Percentiles rank a stretch among this genome's conserved stretches.
phyloP scores from a whole-genome alignment of 2,888 invertebrate genomes.

The Epinotia brunnichana region DNA sequence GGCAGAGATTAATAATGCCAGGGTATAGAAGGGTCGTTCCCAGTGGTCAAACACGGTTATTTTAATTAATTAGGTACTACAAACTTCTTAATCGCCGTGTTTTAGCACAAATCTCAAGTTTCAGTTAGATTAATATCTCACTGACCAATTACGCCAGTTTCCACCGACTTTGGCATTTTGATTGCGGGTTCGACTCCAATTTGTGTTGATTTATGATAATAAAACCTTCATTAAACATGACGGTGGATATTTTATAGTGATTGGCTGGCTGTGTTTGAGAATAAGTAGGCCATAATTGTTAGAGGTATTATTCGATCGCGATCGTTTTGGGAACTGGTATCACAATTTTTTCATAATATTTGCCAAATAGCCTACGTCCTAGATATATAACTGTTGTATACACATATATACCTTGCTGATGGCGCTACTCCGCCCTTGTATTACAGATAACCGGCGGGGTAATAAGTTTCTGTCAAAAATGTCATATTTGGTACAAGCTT shows the following conservation, averaged over 20 bases:
- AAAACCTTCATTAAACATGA: conserved; percentile 44
- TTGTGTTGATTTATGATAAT: conserved; percentile 53
- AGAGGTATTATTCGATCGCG: neutral
- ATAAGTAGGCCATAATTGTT: conserved; percentile 11
- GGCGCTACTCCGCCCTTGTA: no score
- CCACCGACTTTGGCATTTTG: conserved; percentile 47
- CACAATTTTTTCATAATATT: neutral
- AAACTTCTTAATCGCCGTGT: conserved; percentile 9
- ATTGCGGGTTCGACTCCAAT: conserved; percentile 50
- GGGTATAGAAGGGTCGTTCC: neutral
- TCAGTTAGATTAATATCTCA: conserved; percentile 17
- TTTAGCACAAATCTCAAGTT: conserved; percentile 10
- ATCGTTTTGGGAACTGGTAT: no score
- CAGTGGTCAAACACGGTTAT: neutral
- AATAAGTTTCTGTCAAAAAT: no score
- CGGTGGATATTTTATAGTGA: conserved; percentile 35
- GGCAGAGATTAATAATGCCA: neutral
- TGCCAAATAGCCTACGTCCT: no score
- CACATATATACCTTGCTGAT: no score
- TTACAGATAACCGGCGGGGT: no score
- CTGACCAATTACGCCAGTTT: conserved; percentile 36
- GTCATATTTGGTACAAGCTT: no score
- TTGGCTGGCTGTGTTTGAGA: conserved; percentile 15
- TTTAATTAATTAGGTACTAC: conserved; percentile 8
- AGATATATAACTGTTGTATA: no score